Evolutionary conservation across 2,888 invertebrate species (phyloP).

Genomic region (Antitype chi): DNA sequence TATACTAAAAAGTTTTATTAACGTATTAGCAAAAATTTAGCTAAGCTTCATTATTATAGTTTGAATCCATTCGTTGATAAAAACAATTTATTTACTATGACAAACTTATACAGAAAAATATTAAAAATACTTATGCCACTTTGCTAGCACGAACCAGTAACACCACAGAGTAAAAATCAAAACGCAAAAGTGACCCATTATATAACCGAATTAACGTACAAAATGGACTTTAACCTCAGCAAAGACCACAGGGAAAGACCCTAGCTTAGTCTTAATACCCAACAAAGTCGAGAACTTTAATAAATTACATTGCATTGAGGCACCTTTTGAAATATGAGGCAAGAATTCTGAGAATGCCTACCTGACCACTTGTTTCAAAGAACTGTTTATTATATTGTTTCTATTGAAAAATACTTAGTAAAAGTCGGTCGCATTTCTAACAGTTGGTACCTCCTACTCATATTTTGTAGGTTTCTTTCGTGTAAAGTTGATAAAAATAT

Average conservation of each 20-base stretch:
- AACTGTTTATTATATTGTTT: conserved; percentile 58
- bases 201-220: conserved; percentile 39
- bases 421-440: conserved; percentile 21
- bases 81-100: no score
- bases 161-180: background rate
- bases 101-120: background rate
- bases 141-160: background rate
- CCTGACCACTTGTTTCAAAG: conserved; percentile 61
- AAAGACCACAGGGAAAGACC: conserved; percentile 43
- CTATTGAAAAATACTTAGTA: conserved; percentile 58
- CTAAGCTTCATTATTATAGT: no score
- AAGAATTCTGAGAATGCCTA: conserved; percentile 60
- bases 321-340: conserved; percentile 59
- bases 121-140: conserved; percentile 34
- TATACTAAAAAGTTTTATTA: no score
- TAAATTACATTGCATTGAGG: conserved; percentile 40
- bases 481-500: conserved; percentile 19
- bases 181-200: conserved; percentile 6
- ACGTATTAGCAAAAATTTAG: no score
- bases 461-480: background rate
- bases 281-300: conserved; percentile 17
- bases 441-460: background rate
- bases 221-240: conserved; percentile 32
- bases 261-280: conserved; percentile 32
- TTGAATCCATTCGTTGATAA: no score